Conservation (phyloP, 2,113 vertebrate genomes). For the Baryphthengus martii region DNA sequence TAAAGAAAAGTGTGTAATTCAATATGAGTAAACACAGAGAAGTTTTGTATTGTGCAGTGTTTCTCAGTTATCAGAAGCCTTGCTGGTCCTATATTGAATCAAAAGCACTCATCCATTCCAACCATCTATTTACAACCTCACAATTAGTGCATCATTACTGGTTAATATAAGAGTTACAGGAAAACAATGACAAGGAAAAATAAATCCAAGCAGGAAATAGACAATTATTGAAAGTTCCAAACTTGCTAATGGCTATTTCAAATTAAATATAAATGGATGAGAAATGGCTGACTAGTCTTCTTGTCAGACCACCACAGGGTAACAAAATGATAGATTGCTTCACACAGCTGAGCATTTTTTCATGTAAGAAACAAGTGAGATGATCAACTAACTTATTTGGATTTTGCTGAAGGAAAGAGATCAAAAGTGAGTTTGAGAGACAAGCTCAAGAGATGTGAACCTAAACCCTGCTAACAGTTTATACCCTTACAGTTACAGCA, state of each 20-base stretch:
- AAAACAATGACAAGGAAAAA: constrained; percentile 11
- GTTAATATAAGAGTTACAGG: constrained; percentile 38
- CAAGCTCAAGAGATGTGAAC: not conserved
- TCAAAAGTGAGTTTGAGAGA: not conserved
- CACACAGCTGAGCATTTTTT: not conserved
- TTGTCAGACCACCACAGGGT: not conserved
- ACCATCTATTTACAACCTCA: not conserved
- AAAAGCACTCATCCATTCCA: not conserved
- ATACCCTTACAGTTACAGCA: not conserved
- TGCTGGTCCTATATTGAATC: not conserved
- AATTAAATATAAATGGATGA: constrained; percentile 55
- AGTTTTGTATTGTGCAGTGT: not conserved
- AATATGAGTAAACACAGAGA: not conserved
- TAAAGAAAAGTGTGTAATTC: not conserved
- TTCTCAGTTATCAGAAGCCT: not conserved
- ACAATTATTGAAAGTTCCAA: not conserved
- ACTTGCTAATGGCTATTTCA: constrained; percentile 18
- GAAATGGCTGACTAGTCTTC: not conserved
- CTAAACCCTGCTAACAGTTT: not conserved
- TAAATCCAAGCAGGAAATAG: not conserved
- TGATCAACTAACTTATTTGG: not conserved
- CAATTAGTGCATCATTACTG: not conserved
- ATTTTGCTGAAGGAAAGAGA: not conserved
- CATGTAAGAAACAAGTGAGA: not conserved
- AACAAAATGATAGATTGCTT: not conserved